Conservation (phyloP, 2,888 invertebrate genomes). For the Dinocampus coccinellae region DNA sequence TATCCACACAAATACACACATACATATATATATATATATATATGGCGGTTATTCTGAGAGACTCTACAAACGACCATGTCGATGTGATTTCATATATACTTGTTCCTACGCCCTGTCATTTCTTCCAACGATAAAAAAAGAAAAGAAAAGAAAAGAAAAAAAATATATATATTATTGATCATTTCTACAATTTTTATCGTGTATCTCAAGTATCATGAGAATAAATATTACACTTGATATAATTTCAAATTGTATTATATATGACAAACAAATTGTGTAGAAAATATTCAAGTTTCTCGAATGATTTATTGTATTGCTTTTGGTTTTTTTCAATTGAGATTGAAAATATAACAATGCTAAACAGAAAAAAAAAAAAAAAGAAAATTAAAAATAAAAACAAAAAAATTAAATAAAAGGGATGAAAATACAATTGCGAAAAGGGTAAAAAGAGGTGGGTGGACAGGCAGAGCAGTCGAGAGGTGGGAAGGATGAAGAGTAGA, state of each 20-base stretch:
- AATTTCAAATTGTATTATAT: background rate
- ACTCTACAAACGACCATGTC: constrained; percentile 1
- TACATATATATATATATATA: background rate
- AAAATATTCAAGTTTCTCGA: background rate
- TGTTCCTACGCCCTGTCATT: constrained; percentile 11
- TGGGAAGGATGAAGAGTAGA: no score
- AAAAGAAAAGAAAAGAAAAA: background rate
- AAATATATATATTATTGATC: constrained; percentile 2
- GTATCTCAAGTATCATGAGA: background rate
- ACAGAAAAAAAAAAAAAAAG: no score
- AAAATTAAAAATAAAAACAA: no score
- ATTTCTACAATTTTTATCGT: background rate
- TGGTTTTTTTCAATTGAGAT: background rate
- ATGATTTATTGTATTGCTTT: background rate
- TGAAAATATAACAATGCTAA: no score
- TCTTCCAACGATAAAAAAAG: no score
- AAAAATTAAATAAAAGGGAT: no score
- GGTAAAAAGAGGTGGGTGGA: no score
- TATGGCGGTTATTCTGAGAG: background rate
- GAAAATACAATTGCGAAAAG: background rate
- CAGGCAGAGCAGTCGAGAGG: no score
- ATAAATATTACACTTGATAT: background rate
- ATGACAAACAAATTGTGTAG: background rate
- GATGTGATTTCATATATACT: background rate
- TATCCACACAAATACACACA: background rate